Evolutionary conservation across 2,888 invertebrate species (phyloP), one percentile per base, ranked within the genome.

Genomic region (Dicranocentrus wangi): DNA sequence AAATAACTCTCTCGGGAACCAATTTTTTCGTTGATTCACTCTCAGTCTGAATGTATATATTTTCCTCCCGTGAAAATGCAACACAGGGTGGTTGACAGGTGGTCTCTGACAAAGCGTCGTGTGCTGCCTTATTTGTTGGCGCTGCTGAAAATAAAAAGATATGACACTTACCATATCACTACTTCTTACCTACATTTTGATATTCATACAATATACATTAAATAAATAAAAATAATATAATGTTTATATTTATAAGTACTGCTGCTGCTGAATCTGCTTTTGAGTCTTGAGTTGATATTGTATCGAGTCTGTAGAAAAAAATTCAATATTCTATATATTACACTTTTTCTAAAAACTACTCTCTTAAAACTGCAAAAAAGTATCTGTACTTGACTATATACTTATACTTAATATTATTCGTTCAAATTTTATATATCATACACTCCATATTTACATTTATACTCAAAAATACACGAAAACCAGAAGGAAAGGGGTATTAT

Each of bases 271-370:
- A 68, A 60, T 66, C 58, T 76, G 68, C 68, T 76, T 76, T 68
- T 76, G 76, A 76, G 63, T 76, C 68, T 76, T 76, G 68, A 76
- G 76, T 76, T 76, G 60, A 60, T 69, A 77, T 53, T 69, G 77
- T 77, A 77, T 69, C 69, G 61, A 69, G 47, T 69, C 51, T 69
- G 68, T 77, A 77, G 77, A 28, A 51, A 17, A 60, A 69, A 69
- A 47, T 60, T 65, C 63, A 53, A 32, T 32, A 72, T 61, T 71
- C 28, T 51, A 28, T 28, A 28, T 23, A 28, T 28, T 66, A 65
- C 63, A 72, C 72, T 72, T 71, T n/a, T 42, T 47, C 53, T 70
- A 69, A 39, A 53, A 58, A 68, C 47, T 47, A 63, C 73, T 65
- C 27, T 66, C 27, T 66, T 28, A 15, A n/a, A 27, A 21, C 66